A percentile compares a stretch with the other conserved stretches of the same genome.
phyloP scores from a whole-genome alignment of 1,140 invertebrate species.

The Brachionus rubens region DNA sequence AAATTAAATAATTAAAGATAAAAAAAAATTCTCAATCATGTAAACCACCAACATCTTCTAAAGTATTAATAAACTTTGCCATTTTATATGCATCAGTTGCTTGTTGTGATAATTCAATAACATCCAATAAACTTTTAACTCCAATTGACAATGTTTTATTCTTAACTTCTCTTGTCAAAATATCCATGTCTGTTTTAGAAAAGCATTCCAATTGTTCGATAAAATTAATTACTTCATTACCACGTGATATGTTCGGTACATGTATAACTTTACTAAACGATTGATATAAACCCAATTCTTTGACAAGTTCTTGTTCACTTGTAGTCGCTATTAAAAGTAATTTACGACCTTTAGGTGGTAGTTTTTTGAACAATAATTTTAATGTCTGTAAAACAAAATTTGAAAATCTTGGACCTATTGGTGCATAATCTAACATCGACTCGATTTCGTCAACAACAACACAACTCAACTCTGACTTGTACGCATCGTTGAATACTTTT shows the following conservation, averaged over 20 bases:
- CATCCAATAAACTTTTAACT: slow-evolving; percentile 28
- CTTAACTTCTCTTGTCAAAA: neutral
- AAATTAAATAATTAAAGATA: too few species aligned
- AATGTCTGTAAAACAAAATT: slow-evolving; percentile 92
- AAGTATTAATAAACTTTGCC: slow-evolving; percentile 5
- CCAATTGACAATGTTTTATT: slow-evolving; percentile 34
- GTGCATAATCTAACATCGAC: slow-evolving; percentile 84
- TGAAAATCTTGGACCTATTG: slow-evolving; percentile 94
- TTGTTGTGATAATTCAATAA: slow-evolving; percentile 42
- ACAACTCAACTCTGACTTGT: slow-evolving; percentile 89
- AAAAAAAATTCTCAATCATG: too few species aligned
- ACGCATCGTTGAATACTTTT: slow-evolving; percentile 98
- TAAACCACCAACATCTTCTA: slow-evolving; percentile 43
- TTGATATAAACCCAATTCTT: slow-evolving; percentile 31
- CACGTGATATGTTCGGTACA: slow-evolving; percentile 18
- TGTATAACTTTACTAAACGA: slow-evolving; percentile 47
- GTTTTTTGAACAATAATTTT: slow-evolving; percentile 86
- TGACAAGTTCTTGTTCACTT: slow-evolving; percentile 21
- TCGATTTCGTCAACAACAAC: slow-evolving; percentile 97
- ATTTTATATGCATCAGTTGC: slow-evolving; percentile 8
- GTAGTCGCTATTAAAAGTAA: slow-evolving; percentile 44
- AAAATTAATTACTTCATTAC: slow-evolving; percentile 24
- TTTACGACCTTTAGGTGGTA: slow-evolving; percentile 69
- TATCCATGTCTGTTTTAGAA: neutral
- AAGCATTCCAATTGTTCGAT: slow-evolving; percentile 31